Evolutionary conservation across 2,888 invertebrate genomes (phyloP).

Genomic region (Pardosa pseudoannulata): DNA sequence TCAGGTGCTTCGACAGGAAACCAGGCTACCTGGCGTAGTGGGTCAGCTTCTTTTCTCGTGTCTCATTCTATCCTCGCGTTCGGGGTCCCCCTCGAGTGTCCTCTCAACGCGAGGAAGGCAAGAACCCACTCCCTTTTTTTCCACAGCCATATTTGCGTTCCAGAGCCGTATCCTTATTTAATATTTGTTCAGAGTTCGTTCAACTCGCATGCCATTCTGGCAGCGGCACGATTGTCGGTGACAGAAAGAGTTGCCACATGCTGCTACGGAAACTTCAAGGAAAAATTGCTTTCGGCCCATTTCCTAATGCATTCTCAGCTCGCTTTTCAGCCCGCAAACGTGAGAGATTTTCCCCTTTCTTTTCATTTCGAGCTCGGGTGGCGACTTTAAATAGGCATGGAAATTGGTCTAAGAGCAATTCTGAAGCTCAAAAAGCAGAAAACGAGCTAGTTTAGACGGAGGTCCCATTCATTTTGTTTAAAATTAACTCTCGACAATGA

Average conservation of each 20-base stretch:
- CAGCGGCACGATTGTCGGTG: background rate
- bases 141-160: background rate
- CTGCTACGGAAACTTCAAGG: background rate
- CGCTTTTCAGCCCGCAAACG: too few species aligned
- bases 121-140: background rate
- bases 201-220: background rate
- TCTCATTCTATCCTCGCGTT: background rate
- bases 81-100: too few species aligned
- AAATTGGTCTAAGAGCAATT: too few species aligned
- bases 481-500: too few species aligned
- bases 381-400: too few species aligned
- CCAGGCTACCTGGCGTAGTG: background rate
- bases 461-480: too few species aligned
- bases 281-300: background rate
- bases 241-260: background rate
- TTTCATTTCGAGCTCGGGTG: too few species aligned
- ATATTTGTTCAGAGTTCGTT: conserved; percentile 1
- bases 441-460: too few species aligned
- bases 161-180: background rate
- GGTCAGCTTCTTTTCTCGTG: background rate
- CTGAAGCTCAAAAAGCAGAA: too few species aligned
- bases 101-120: background rate
- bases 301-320: too few species aligned
- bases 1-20: background rate
- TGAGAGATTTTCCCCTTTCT: too few species aligned